A percentile compares a stretch with the other conserved stretches of the same genome.
Conservation (phyloP, 2,797 vertebrate species). For the Sternotherus odoratus region DNA sequence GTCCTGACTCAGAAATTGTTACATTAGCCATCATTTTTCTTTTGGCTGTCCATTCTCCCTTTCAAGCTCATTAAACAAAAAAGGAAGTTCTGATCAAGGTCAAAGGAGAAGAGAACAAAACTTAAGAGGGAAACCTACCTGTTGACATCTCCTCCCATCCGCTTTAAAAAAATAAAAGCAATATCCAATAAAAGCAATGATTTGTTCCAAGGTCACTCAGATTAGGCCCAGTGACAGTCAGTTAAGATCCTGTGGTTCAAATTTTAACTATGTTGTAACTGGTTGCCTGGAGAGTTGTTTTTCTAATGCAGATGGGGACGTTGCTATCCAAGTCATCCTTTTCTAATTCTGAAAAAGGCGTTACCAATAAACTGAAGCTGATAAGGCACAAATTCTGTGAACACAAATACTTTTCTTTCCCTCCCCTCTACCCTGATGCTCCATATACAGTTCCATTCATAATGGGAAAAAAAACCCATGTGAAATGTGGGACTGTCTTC, state of each 20-base stretch:
- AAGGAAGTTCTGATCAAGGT: not conserved
- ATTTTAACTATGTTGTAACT: not conserved
- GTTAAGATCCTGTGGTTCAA: not conserved
- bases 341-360: not conserved
- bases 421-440: not conserved
- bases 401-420: not conserved
- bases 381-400: not conserved
- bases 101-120: not conserved
- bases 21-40: not conserved
- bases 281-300: not conserved
- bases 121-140: fast-evolving
- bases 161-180: not conserved
- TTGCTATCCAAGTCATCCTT: not conserved
- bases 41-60: not conserved
- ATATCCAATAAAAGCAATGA: not conserved
- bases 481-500: slow-evolving; percentile 13
- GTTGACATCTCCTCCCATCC: not conserved
- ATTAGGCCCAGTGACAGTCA: not conserved
- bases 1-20: not conserved
- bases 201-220: not conserved
- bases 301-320: not conserved
- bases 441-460: not conserved
- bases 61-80: not conserved
- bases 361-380: not conserved
- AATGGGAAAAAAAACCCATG: not conserved